Evolutionary conservation across 2,888 invertebrate species (phyloP).

Genomic region (Mimumesa dahlbomi): DNA sequence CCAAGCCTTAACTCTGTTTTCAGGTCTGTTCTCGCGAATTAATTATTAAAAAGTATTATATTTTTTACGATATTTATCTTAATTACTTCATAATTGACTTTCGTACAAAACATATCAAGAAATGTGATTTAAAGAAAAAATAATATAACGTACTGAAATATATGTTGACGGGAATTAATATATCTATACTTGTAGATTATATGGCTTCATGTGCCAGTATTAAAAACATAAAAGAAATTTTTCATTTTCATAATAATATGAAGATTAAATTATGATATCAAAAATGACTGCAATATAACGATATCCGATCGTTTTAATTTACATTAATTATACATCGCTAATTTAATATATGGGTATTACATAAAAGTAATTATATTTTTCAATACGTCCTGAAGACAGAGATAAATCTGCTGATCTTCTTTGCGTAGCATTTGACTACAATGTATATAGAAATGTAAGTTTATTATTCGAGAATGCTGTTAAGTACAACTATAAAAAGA

Average conservation of each 20-base stretch:
- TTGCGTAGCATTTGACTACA: conserved; percentile 41
- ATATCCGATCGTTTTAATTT: no score
- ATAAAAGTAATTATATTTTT: conserved; percentile 6
- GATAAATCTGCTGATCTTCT: conserved; percentile 28
- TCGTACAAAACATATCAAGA: conserved; percentile 51
- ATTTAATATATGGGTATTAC: no score
- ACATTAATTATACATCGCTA: not conserved
- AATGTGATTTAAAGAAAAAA: conserved; percentile 32
- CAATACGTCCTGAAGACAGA: conserved; percentile 40
- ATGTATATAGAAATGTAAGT: conserved; percentile 51
- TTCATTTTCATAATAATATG: conserved; percentile 1
- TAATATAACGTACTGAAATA: no score
- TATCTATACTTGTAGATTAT: not conserved
- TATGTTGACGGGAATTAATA: conserved; percentile 1
- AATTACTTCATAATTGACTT: conserved; percentile 7
- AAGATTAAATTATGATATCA: not conserved
- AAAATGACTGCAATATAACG: not conserved
- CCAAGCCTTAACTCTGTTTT: conserved; percentile 34
- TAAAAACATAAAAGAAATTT: not conserved
- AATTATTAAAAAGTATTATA: not conserved
- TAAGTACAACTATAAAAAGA: conserved; percentile 44
- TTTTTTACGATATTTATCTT: conserved; percentile 9
- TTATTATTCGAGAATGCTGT: conserved; percentile 40
- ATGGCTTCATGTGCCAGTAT: not conserved
- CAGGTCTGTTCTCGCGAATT: conserved; percentile 36